Base-by-base conservation (phyloP, 2,113 vertebrate species). In the Balaeniceps rex region DNA sequence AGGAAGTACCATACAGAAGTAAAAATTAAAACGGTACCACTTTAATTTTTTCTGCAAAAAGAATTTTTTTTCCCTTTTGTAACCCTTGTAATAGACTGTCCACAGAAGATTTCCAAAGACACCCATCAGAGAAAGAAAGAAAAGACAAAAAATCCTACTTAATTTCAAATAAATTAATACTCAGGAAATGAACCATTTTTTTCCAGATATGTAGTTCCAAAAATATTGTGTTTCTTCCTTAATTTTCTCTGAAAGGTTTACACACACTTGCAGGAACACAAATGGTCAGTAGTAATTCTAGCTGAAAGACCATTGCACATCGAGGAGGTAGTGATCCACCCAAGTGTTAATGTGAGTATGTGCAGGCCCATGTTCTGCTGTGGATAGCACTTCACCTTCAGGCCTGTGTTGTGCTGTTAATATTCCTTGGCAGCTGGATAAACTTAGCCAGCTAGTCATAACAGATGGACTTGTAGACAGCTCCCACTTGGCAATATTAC, bases 271-370 rank as follows among this genome's bases (percentile, higher is more conserved):
- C 29, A 75, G 55, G 55, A 66, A 55, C 17, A 52, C 28, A 64
- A 47, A 77, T 12, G 11, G 12, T 24, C 2, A 3, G 17, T 17
- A 36, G 9, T 33, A 17, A 38, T 70, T 83, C 13, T 47, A 25
- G 36, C 8, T 46, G 63, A 40, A 89, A 76, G 36, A 12, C 13
- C 40, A 7, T 4, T 40, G 40, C 14, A 65, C 11, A 21, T 10
- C 0, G 3, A 47, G 19, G 25, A 87, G 14, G 23, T 13, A 11
- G 19, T 51, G 63, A 42, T 65, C 8, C 7, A 66, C 16, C 19
- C 24, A 19, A 8, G 8, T 61, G 6, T 9, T 42, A 40, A 23
- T 1, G 0, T 16, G 38, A 57, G 9, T 31, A 6, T 0, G 0
- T 26, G 31, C 34, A 80, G 46, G 29, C 4, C 23, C 25, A 4